Base-by-base conservation (phyloP, 2,888 invertebrate species). In the Limenitis camilla region DNA sequence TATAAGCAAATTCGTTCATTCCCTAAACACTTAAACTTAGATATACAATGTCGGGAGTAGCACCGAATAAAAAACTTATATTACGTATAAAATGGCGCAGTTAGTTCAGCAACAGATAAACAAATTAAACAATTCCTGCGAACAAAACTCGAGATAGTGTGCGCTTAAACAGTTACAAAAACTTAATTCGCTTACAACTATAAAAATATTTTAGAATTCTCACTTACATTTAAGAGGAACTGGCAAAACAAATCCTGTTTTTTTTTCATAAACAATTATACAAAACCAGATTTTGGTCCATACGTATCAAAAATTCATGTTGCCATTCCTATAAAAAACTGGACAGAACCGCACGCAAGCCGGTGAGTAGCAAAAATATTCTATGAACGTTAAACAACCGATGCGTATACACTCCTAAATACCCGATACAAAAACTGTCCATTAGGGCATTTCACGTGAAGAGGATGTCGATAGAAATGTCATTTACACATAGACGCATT, bases 191-290 rank as follows among this genome's bases (percentile, higher is more conserved):
- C 86, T 87, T 87, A 87, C 67, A 72, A 71, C 84, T 86, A 80
- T 73, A 83, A 85, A 86, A 84, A 85, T 85, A 83, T 83, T 81
- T 80, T 85, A 82, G 84, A 85, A 86, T 83, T 86, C 84, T 85
- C 83, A 85, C 86, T 87, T 87, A 86, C 76, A 81, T 77, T 80
- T 81, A 85, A 81, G 81, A 87, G 87, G 87, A 87, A 87, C 87
- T 86, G 87, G 87, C 85, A 82, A 86, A 85, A 86, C 76, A 84
- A 86, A 86, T 85, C 81, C 81, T 83, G 83, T 81, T 81, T 79
- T 71, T 67, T 71, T 75, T 69, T 62, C 59, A 53, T 71, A 74
- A 65, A 64, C 71, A 72, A 61, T 55, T 48, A 52, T 70, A 71
- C 72, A 74, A 61, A 72, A 77, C 75, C 77, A 72, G 69, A 71